These are phyloP conservation scores for Acrocephalus arundinaceus DNA, from an alignment of 2,113 vertebrate species.

Conservation along the genomic window DNA sequence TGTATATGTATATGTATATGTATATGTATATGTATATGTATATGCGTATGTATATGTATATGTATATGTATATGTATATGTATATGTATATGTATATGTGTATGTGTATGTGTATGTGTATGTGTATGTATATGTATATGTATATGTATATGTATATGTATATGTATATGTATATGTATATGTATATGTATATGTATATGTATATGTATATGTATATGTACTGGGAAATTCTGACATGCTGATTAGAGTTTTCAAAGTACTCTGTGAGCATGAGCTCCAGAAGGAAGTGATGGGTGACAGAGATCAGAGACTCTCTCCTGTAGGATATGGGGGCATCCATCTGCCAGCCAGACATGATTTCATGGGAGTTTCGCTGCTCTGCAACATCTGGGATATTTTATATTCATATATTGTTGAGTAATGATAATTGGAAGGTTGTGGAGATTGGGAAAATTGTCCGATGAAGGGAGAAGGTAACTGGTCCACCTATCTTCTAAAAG, in stretches of 20 bases:
- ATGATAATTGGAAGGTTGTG: neutral
- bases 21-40: too few relatives aligned
- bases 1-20: too few relatives aligned
- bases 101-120: too few relatives aligned
- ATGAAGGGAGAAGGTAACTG: neutral
- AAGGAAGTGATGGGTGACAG: neutral
- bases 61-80: too few relatives aligned
- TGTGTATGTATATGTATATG: too few relatives aligned
- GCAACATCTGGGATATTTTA: neutral
- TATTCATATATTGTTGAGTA: neutral
- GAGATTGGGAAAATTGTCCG: rapidly evolving
- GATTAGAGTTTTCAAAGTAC: neutral
- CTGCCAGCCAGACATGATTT: neutral
- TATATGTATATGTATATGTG: too few relatives aligned
- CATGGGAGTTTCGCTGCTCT: neutral
- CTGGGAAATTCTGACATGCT: neutral
- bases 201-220: too few relatives aligned
- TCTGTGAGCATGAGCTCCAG: neutral
- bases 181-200: too few relatives aligned
- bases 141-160: too few relatives aligned
- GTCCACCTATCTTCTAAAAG: neutral
- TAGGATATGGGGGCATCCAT: neutral
- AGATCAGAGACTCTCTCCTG: neutral
- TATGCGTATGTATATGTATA: too few relatives aligned
- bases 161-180: too few relatives aligned